A percentile compares a stretch with the other conserved stretches of the same genome.
phyloP scores from a whole-genome alignment of 2,797 vertebrate species.

The Todus mexicanus region DNA sequence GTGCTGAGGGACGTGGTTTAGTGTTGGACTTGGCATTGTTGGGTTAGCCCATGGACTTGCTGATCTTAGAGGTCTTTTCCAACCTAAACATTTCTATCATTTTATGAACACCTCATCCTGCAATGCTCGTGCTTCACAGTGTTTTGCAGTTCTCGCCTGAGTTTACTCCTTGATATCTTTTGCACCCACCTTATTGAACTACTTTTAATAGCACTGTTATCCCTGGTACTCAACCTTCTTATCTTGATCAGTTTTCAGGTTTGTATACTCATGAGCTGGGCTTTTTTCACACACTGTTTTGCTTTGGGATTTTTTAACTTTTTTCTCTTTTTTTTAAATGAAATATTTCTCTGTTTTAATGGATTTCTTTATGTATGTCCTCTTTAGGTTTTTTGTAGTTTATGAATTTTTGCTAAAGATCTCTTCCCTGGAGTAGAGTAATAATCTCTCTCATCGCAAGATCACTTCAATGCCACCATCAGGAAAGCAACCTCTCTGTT shows the following conservation, averaged over 20 bases:
- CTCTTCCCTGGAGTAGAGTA: not conserved
- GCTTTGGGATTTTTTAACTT: not conserved
- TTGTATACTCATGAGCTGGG: not conserved
- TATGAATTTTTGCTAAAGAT: not conserved
- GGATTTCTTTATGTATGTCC: not conserved
- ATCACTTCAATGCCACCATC: not conserved
- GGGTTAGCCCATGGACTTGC: not conserved
- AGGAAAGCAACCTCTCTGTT: not conserved
- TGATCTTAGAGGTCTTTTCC: not conserved
- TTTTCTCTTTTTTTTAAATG: not conserved
- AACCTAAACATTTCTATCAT: not conserved
- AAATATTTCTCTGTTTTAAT: not conserved
- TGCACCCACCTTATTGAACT: not conserved
- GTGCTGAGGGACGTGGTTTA: not conserved
- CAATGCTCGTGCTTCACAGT: not conserved
- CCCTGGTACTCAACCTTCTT: not conserved
- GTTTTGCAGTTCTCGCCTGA: not conserved
- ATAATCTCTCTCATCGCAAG: not conserved
- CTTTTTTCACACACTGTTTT: not conserved
- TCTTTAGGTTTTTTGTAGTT: not conserved
- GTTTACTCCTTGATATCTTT: not conserved
- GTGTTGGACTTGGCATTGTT: not conserved
- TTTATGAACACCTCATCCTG: not conserved
- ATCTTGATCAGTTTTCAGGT: not conserved
- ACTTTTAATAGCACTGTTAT: not conserved